Evolutionary conservation across 2,797 vertebrate genomes (phyloP).

Genomic region (Halcyon smyrnensis): DNA sequence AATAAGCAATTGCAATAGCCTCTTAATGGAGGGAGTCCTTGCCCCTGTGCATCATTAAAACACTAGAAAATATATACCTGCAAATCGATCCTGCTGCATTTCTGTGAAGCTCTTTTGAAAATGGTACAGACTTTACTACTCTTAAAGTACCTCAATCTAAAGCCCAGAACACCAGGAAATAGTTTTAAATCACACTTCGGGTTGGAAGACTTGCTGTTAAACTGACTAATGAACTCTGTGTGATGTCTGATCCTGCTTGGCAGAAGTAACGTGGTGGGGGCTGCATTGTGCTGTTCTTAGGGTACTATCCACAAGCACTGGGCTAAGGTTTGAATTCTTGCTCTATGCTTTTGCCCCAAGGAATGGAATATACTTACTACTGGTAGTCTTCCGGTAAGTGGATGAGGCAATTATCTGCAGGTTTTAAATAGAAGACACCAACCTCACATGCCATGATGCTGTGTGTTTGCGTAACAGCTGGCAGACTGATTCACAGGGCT

Average conservation of each 20-base stretch:
- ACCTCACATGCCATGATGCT: rapidly evolving
- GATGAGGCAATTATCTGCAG: neutral
- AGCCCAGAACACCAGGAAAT: neutral
- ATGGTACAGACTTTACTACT: neutral
- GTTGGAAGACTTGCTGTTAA: neutral
- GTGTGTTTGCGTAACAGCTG: neutral
- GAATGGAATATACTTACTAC: neutral
- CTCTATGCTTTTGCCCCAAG: neutral
- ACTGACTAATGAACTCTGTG: neutral
- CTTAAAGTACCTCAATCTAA: neutral
- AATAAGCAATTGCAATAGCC: neutral
- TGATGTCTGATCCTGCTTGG: neutral
- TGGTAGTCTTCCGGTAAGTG: neutral
- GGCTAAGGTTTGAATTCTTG: neutral
- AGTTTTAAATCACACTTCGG: neutral
- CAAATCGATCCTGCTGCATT: neutral
- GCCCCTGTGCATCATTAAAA: neutral
- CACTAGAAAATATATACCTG: neutral
- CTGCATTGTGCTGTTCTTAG: neutral
- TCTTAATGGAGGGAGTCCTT: neutral
- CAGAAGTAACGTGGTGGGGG: neutral
- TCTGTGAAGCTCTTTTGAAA: neutral
- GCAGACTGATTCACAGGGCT: neutral
- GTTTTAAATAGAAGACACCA: neutral
- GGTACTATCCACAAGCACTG: neutral